Base-by-base conservation (phyloP, 2,797 vertebrate genomes). In the Danio albolineatus region DNA sequence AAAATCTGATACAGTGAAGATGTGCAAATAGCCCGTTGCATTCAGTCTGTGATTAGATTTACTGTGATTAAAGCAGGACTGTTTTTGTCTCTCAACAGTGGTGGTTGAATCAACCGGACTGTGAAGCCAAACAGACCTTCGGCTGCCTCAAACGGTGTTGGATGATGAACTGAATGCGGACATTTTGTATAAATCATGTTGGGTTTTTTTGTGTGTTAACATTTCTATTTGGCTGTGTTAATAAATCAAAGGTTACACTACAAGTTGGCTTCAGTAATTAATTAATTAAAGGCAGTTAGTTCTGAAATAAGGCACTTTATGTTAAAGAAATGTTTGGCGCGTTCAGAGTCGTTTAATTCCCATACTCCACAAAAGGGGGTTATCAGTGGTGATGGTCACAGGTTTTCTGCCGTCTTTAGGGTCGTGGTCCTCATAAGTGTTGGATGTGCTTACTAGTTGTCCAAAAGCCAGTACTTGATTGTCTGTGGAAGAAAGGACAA, bases 351-450 rank as follows among this genome's bases (percentile, higher is more conserved):
- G 74, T 5, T 3, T 2, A 44, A 95, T 92, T 51, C 90, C 94
- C 94, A 95, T 94, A 81, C 89, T 93, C 94, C 94, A 94, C 16
- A 94, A 85, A 21, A 95, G 86, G 17, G 93, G 91, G 78, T 89
- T 88, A 85, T 94, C 90, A 0, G 91, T 94, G 53, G 59, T 88
- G 86, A 94, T 89, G 0, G 87, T 93, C 4, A 94, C 91, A 8
- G 84, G 78, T 77, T 90, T 92, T 84, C 90, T 90, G 61, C 85
- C 82, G 1, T 71, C 56, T 72, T 86, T 74, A 0, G 86, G 80
- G 2, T 76, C 78, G 0, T 85, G 86, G 0, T 89, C 85, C 83
- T 94, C 92, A 0, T 92, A 94, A 14, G 93, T 89, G 88, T 95
- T 95, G 36, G 94, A 94, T 51, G 94, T 95, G 88, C 94, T 94